phyloP scores from a whole-genome alignment of 2,888 invertebrate genomes.

The Tetheella fluctuosa region DNA sequence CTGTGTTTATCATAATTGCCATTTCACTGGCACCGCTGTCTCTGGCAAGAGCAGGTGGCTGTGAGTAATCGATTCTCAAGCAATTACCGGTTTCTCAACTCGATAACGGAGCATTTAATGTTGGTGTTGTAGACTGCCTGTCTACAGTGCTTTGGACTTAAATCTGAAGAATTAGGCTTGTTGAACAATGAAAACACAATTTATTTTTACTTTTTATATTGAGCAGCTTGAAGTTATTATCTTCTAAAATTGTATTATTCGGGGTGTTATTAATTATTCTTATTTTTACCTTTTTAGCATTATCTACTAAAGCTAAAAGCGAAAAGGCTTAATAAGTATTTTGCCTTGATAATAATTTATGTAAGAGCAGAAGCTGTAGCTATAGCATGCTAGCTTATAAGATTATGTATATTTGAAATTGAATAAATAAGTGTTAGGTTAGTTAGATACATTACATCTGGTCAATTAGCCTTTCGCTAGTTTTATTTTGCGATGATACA shows the following conservation, averaged over 20 bases:
- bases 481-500: slow-evolving; percentile 33
- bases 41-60: slow-evolving; percentile 35
- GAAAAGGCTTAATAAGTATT: not conserved
- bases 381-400: no score
- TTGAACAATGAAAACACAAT: not conserved
- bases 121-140: slow-evolving; percentile 54
- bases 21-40: slow-evolving; percentile 48
- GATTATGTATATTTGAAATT: no score
- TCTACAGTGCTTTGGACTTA: slow-evolving; percentile 32
- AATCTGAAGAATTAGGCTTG: not conserved
- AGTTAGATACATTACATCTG: not conserved
- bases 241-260: not conserved
- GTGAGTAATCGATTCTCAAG: slow-evolving; percentile 55
- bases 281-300: not conserved
- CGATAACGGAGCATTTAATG: slow-evolving; percentile 32
- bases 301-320: not conserved
- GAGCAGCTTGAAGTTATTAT: not conserved
- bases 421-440: no score
- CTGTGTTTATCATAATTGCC: slow-evolving; percentile 56
- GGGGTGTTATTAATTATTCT: not conserved
- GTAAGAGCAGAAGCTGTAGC: not conserved
- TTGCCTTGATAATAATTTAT: not conserved
- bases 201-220: not conserved
- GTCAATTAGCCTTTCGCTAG: not conserved
- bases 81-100: slow-evolving; percentile 45